phyloP scores from a whole-genome alignment of 2,113 vertebrate species.

The Corvus moneduloides region DNA sequence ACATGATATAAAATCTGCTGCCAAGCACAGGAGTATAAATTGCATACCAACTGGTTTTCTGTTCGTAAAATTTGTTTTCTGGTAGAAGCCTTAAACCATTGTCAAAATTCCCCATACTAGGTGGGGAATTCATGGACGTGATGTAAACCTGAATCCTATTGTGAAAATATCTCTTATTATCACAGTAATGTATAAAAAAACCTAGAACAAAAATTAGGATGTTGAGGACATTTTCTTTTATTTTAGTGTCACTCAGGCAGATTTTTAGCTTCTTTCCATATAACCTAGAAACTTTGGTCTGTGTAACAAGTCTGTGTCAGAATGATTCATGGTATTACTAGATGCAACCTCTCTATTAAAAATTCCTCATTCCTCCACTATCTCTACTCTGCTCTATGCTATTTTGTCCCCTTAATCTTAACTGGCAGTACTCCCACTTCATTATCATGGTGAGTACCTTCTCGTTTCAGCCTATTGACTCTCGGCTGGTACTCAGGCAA shows the following conservation, averaged over 20 bases:
- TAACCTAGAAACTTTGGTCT: not conserved
- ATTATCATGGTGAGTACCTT: conserved; percentile 1
- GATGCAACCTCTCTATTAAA: not conserved
- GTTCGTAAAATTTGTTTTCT: not conserved
- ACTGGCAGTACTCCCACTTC: conserved; percentile 26
- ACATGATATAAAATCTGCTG: not conserved
- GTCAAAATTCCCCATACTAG: not conserved
- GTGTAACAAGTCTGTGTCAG: not conserved
- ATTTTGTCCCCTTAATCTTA: conserved; percentile 10
- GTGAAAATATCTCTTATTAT: not conserved
- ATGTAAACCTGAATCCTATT: not conserved
- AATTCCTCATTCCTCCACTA: conserved; percentile 31
- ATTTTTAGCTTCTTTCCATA: not conserved
- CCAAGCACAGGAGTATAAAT: not conserved
- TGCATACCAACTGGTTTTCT: not conserved
- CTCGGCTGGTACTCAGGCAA: not conserved
- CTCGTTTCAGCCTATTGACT: not conserved
- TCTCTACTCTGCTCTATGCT: conserved; percentile 4
- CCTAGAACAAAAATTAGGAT: not conserved
- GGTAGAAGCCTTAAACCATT: not conserved
- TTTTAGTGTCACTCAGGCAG: not conserved
- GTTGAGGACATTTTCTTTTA: not conserved
- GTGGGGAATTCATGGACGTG: not conserved
- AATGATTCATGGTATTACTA: not conserved
- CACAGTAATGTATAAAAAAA: not conserved